These are phyloP conservation scores for Papilio polyxenes DNA, from an alignment of 1,140 invertebrate species.

Conservation along the genomic window DNA sequence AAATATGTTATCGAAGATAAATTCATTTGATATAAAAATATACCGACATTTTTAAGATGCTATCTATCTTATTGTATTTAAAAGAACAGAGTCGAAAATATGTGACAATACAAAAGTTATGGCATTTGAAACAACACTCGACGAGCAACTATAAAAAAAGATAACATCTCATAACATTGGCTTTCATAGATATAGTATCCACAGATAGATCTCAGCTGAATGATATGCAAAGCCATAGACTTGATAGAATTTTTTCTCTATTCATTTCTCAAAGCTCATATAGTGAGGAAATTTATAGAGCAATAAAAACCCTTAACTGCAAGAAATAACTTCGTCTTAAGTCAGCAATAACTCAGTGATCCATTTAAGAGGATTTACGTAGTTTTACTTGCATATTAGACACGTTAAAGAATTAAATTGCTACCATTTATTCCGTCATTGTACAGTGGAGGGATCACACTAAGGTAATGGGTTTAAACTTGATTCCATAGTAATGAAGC, in stretches of 20 bases:
- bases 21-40: too few relatives aligned
- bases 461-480: background rate
- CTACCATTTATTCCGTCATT: background rate
- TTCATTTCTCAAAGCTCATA: background rate
- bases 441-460: background rate
- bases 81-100: too few relatives aligned
- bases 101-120: too few relatives aligned
- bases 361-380: slow-evolving; percentile 17
- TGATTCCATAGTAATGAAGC: too few relatives aligned
- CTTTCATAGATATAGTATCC: background rate
- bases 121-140: too few relatives aligned
- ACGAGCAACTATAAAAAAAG: too few relatives aligned
- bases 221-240: slow-evolving; percentile 3
- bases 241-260: background rate
- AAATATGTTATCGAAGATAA: background rate
- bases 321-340: slow-evolving; percentile 26
- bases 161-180: too few relatives aligned
- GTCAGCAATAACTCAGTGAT: slow-evolving; percentile 25
- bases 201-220: background rate
- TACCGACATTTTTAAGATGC: too few relatives aligned
- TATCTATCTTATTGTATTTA: too few relatives aligned
- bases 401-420: background rate
- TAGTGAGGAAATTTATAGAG: slow-evolving; percentile 13
- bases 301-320: slow-evolving; percentile 25
- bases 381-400: slow-evolving; percentile 26